phyloP scores from a whole-genome alignment of 2,113 vertebrate species.

The Rhizomys pruinosus region DNA sequence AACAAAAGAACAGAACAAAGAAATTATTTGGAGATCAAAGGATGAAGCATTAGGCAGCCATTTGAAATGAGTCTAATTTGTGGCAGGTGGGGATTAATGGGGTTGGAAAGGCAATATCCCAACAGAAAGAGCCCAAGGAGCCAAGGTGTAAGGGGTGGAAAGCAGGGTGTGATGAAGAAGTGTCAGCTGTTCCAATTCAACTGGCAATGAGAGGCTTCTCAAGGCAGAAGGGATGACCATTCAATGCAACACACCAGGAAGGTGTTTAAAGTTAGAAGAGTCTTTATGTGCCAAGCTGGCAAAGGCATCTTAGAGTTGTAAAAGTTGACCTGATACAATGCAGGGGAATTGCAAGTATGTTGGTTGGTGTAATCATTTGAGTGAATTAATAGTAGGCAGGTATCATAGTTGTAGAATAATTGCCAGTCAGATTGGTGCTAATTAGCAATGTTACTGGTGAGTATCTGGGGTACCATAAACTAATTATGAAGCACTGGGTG shows the following conservation, averaged over 20 bases:
- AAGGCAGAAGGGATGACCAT: background rate
- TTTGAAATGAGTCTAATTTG: constrained; percentile 25
- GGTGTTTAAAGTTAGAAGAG: background rate
- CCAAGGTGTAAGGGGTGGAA: background rate
- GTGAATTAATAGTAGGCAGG: background rate
- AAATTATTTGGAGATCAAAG: constrained; percentile 48
- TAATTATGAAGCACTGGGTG: constrained; percentile 52
- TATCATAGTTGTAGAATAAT: constrained; percentile 27
- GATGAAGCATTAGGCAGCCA: background rate
- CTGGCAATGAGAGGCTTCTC: background rate
- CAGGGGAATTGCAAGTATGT: background rate
- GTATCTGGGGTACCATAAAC: constrained; percentile 55
- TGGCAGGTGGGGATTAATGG: background rate
- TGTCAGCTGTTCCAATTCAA: background rate
- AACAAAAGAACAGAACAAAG: constrained; percentile 51
- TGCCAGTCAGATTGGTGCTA: constrained; percentile 6
- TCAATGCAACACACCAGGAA: background rate
- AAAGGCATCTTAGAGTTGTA: background rate
- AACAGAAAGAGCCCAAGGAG: background rate
- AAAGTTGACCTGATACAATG: background rate
- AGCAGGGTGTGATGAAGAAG: background rate
- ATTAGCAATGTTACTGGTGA: constrained; percentile 56
- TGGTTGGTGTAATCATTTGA: background rate
- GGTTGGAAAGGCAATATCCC: background rate
- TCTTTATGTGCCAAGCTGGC: background rate